These are phyloP conservation scores for Tribolium castaneum DNA, from an alignment of 1,140 invertebrate genomes.

Conservation along the genomic window DNA sequence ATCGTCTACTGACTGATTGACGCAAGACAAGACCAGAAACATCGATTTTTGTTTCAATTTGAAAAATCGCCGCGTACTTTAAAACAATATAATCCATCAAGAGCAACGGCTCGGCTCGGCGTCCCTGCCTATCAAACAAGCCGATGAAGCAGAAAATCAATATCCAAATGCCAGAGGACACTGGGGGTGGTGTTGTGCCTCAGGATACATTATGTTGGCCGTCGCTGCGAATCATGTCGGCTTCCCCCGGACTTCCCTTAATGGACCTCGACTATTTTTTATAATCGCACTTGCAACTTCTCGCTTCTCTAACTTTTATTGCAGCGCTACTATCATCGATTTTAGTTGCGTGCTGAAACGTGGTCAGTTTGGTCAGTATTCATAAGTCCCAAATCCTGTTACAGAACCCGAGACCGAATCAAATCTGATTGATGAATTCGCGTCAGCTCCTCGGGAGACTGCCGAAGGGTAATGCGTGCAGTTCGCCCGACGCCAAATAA, in stretches of 20 bases:
- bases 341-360: slow-evolving; percentile 27
- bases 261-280: slow-evolving; percentile 35
- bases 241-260: slow-evolving; percentile 24
- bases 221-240: slow-evolving; percentile 38
- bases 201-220: slow-evolving; percentile 44
- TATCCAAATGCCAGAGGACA: slow-evolving; percentile 41
- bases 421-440: slow-evolving; percentile 44
- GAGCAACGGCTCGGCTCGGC: slow-evolving; percentile 24
- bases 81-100: slow-evolving; percentile 46
- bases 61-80: slow-evolving; percentile 6
- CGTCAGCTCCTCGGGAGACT: slow-evolving; percentile 32
- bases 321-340: slow-evolving; percentile 32
- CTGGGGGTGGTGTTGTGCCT: slow-evolving; percentile 39
- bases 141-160: slow-evolving; percentile 47
- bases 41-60: background rate
- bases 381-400: slow-evolving; percentile 41
- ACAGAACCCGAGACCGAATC: slow-evolving; percentile 26
- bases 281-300: background rate
- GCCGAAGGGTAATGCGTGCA: slow-evolving; percentile 11
- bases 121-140: slow-evolving; percentile 43
- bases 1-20: no score
- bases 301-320: slow-evolving; percentile 23
- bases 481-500: slow-evolving; percentile 13
- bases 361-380: slow-evolving; percentile 41
- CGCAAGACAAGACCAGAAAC: background rate